These are phyloP conservation scores for Vicugna pacos DNA, from an alignment of 2,113 vertebrate species.

Conservation along the genomic window DNA sequence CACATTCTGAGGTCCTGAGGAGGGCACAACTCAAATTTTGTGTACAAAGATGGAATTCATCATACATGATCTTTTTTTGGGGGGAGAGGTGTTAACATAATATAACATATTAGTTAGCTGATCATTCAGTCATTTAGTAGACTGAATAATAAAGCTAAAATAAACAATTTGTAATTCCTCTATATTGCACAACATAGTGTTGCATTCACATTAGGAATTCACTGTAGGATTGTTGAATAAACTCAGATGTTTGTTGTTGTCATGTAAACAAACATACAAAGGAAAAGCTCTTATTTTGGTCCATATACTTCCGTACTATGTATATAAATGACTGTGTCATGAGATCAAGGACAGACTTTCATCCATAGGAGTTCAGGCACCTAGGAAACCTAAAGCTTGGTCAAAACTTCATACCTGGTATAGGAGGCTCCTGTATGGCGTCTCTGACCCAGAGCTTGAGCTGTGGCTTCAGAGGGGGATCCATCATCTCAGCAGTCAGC, in stretches of 20 bases:
- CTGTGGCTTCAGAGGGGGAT: not conserved
- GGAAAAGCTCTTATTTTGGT: not conserved
- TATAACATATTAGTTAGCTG: not conserved
- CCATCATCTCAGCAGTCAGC: fast-evolving
- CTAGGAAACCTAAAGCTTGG: not conserved
- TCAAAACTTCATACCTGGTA: not conserved
- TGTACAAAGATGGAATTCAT: not conserved
- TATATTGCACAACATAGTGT: not conserved
- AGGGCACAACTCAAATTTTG: not conserved
- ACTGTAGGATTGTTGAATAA: not conserved
- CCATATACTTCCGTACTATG: not conserved
- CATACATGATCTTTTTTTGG: too few relatives aligned
- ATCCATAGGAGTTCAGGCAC: not conserved
- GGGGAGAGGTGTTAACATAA: not conserved
- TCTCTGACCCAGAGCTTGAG: not conserved
- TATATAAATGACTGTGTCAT: not conserved
- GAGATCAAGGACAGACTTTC: not conserved
- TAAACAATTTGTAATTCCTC: not conserved
- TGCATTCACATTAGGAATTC: not conserved
- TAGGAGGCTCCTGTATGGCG: not conserved
- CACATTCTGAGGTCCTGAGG: not conserved
- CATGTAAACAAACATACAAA: not conserved
- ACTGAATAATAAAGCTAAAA: not conserved
- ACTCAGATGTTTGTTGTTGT: not conserved
- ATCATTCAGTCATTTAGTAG: not conserved